A percentile compares a stretch with the other conserved stretches of the same genome.
Conservation (phyloP, 2,113 vertebrate genomes). For the Carassius gibelio region DNA sequence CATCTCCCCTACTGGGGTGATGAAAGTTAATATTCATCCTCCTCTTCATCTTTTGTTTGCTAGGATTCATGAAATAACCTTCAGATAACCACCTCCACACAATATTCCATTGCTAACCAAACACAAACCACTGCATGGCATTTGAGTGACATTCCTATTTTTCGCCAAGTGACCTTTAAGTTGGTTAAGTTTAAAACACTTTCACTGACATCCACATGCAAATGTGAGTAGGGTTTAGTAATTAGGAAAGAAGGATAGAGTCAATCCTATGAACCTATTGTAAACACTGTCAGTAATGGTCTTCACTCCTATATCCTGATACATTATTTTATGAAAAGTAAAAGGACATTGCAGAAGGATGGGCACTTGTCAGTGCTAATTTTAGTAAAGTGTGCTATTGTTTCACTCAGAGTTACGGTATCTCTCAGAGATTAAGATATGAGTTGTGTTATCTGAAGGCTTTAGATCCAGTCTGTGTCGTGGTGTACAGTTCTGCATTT, state of each 20-base stretch:
- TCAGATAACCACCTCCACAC: background rate
- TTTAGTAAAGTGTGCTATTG: slow-evolving; percentile 31
- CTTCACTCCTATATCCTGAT: background rate
- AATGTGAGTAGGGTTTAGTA: background rate
- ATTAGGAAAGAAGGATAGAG: background rate
- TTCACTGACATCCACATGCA: background rate
- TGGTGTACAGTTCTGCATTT: background rate
- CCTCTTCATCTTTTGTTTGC: slow-evolving; percentile 17
- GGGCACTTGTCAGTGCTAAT: slow-evolving; percentile 38
- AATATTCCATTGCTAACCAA: background rate
- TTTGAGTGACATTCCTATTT: background rate
- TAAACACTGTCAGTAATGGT: background rate
- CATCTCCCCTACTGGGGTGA: background rate
- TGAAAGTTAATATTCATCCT: slow-evolving; percentile 2
- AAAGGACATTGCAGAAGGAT: slow-evolving; percentile 9
- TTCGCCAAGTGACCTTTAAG: background rate
- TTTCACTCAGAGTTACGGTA: slow-evolving; percentile 36
- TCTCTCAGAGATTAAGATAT: background rate
- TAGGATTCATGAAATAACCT: slow-evolving; percentile 9
- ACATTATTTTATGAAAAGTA: background rate
- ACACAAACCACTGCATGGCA: background rate
- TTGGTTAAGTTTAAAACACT: background rate
- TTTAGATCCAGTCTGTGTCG: background rate
- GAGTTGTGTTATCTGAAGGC: background rate
- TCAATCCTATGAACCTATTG: background rate